Percentiles rank a stretch among this genome's conserved stretches.
Evolutionary conservation across 1,140 invertebrate genomes (phyloP).

Genomic region (Hyles euphorbiae): DNA sequence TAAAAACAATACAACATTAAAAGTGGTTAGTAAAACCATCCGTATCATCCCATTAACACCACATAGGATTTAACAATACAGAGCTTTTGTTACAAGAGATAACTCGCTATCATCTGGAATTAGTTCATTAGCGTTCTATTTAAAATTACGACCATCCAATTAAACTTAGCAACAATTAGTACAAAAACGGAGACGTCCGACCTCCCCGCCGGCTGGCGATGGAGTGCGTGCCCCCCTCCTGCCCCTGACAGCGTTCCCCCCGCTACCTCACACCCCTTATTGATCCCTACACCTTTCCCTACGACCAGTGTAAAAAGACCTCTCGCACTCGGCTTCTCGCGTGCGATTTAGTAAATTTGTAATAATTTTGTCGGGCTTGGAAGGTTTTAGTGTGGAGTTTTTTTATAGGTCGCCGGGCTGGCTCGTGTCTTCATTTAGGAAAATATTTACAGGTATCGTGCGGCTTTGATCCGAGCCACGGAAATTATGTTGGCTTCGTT

Average conservation of each 20-base stretch:
- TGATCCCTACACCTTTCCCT: conserved; percentile 27
- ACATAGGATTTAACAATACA: too few relatives aligned
- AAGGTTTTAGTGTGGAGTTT: conserved; percentile 5
- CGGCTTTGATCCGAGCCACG: conserved; percentile 4
- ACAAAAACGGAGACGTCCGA: background rate
- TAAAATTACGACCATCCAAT: conserved; percentile 3
- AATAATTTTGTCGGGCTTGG: background rate
- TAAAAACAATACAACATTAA: too few relatives aligned
- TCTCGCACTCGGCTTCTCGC: conserved; percentile 13
- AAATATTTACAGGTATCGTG: conserved; percentile 16
- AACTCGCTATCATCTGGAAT: too few relatives aligned
- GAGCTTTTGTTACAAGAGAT: too few relatives aligned
- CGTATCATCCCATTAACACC: too few relatives aligned
- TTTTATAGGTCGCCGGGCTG: conserved; percentile 10
- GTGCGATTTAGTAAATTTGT: conserved; percentile 5
- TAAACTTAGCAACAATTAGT: conserved; percentile 2
- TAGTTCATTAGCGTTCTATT: too few relatives aligned
- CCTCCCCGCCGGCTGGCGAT: conserved; percentile 7
- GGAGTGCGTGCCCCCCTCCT: conserved; percentile 15
- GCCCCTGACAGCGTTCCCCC: conserved; percentile 2
- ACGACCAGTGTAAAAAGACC: conserved; percentile 27
- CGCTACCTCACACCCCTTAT: conserved; percentile 27
- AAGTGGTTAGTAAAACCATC: too few relatives aligned
- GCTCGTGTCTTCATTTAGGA: conserved; percentile 14
- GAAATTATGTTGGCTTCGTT: background rate